Evolutionary conservation across 2,797 vertebrate species (phyloP), one percentile per base, ranked within the genome.

Genomic region (Argyrosomus regius): DNA sequence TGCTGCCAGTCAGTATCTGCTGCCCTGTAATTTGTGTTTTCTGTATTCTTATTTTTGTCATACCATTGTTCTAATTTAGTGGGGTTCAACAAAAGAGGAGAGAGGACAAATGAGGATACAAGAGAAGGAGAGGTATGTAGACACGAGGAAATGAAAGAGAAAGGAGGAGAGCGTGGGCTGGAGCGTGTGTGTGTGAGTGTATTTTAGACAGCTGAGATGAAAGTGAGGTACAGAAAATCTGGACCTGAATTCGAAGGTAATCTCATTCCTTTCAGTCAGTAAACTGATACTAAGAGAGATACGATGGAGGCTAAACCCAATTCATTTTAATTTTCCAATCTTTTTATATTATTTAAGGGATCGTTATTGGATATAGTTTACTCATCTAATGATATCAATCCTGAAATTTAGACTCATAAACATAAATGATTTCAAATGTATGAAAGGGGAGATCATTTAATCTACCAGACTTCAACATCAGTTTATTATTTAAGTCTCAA

Each of bases 21-120:
- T 60, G 80, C 83, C 28, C 86, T 90, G 59, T 90, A 88, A 91
- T 92, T 90, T 90, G 52, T 69, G 62, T 65, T 87, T 80, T 88
- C 75, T 77, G 46, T 81, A 64, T 81, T 79, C 39, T 82, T 88
- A 89, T 92, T 87, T 89, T 80, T 86, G 75, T 66, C 73, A 64
- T 14, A 28, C 5, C 24, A 74, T 72, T 86, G 78, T 88, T 88
- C 77, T 82, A 59, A 83, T 84, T 82, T 67, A 70, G 61, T 17
- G 5, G 28, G 18, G 5, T 66, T 78, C 61, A 69, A 81, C 67
- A 88, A 81, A 28, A 17, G 28, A 41, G 13, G 24, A 67, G 45
- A 54, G 24, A 41, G 3, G 45, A 75, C 6, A 53, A 50, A 53
- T 24, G 28, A 49, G 22, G 45, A 41, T 22, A 54, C 9, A 69